phyloP scores from a whole-genome alignment of 2,888 invertebrate genomes.

The Orthosia incerta region DNA sequence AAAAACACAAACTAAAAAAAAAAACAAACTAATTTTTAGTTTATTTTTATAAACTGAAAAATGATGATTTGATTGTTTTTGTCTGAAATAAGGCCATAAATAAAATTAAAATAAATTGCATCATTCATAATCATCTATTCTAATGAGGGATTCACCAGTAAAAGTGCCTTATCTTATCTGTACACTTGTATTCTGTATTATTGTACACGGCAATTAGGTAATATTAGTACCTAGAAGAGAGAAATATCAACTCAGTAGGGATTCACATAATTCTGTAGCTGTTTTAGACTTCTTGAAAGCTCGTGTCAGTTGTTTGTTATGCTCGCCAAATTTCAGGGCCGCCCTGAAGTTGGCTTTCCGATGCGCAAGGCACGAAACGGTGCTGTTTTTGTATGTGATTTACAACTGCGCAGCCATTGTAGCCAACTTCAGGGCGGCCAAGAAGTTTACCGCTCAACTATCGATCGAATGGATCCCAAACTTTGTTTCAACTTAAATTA shows the following conservation, averaged over 20 bases:
- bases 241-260: conserved; percentile 13
- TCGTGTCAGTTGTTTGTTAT: neutral
- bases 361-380: too few relatives aligned
- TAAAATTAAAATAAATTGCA: neutral
- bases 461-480: conserved; percentile 2
- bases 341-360: too few relatives aligned
- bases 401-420: too few relatives aligned
- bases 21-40: too few relatives aligned
- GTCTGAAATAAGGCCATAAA: neutral
- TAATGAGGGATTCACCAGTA: conserved; percentile 20
- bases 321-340: too few relatives aligned
- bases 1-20: too few relatives aligned
- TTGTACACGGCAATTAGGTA: neutral
- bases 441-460: neutral
- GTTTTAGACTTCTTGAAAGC: neutral
- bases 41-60: neutral
- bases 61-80: neutral
- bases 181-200: neutral
- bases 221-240: neutral
- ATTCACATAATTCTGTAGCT: neutral
- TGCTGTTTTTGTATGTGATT: too few relatives aligned
- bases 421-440: too few relatives aligned
- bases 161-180: conserved; percentile 26
- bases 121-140: conserved; percentile 7
- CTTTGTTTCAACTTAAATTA: neutral